Conservation (phyloP, 2,888 invertebrate genomes). For the Eupithecia tripunctaria region DNA sequence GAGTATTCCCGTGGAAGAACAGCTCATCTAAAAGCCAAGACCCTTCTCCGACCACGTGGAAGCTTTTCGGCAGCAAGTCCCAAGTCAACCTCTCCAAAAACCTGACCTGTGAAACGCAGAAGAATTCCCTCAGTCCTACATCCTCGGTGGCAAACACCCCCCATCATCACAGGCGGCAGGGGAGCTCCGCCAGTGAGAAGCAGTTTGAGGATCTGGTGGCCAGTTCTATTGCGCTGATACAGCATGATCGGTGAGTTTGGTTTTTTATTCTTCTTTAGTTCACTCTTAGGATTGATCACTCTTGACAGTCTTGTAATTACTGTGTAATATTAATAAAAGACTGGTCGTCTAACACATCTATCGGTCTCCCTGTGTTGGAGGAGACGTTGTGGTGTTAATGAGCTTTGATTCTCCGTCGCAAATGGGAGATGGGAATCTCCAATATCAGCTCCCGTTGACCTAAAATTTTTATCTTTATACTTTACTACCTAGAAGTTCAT, state of each 20-base stretch:
- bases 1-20: constrained; percentile 82
- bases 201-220: constrained; percentile 86
- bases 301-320: too few species aligned
- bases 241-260: constrained; percentile 84
- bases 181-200: constrained; percentile 81
- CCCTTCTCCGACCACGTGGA: constrained; percentile 64
- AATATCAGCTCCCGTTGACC: too few species aligned
- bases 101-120: constrained; percentile 63
- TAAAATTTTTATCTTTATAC: too few species aligned
- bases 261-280: neutral
- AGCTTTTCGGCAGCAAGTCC: constrained; percentile 75
- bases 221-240: constrained; percentile 89
- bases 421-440: too few species aligned
- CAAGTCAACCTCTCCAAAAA: constrained; percentile 68
- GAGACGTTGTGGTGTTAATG: too few species aligned
- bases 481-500: too few species aligned
- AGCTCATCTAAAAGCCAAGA: constrained; percentile 68
- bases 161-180: constrained; percentile 75
- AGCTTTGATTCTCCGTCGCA: too few species aligned
- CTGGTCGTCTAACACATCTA: too few species aligned
- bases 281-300: too few species aligned
- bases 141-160: constrained; percentile 76
- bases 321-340: too few species aligned
- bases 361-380: too few species aligned
- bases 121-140: constrained; percentile 63